Conservation (phyloP, 2,113 vertebrate genomes). For the Saccopteryx leptura region DNA sequence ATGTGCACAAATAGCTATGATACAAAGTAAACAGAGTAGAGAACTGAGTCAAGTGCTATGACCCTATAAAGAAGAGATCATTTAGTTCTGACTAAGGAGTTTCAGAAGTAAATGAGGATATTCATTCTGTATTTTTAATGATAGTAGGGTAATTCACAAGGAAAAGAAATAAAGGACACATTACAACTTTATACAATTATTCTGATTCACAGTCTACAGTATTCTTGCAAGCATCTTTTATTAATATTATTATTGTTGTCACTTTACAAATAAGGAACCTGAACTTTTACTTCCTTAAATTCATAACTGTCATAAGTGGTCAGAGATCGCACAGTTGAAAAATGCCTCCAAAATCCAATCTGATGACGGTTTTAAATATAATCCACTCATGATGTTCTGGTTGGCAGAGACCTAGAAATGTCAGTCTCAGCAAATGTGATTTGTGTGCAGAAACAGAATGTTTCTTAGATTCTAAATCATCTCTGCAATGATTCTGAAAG, state of each 20-base stretch:
- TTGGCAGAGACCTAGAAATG: slow-evolving; percentile 69
- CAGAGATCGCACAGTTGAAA: slow-evolving; percentile 1
- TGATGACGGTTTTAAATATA: slow-evolving; percentile 44
- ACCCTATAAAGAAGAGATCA: neutral
- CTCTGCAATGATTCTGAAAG: slow-evolving; percentile 46
- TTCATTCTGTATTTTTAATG: neutral
- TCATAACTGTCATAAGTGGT: slow-evolving; percentile 12
- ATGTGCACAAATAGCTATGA: neutral
- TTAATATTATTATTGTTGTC: neutral
- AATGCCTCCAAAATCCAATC: neutral
- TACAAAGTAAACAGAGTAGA: neutral
- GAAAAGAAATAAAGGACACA: neutral
- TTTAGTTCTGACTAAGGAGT: neutral
- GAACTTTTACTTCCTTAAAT: neutral
- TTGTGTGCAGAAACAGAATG: slow-evolving; percentile 42
- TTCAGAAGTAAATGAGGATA: neutral
- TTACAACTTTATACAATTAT: neutral
- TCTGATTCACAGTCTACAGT: neutral
- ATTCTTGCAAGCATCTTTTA: neutral
- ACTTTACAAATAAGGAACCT: neutral
- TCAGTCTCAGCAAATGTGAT: slow-evolving; percentile 66
- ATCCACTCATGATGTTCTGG: slow-evolving; percentile 42
- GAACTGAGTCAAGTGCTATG: neutral
- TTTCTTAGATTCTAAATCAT: slow-evolving; percentile 72
- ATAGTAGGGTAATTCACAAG: neutral